These are phyloP conservation scores for Lymantria monacha DNA, from an alignment of 2,888 invertebrate genomes.

Conservation along the genomic window DNA sequence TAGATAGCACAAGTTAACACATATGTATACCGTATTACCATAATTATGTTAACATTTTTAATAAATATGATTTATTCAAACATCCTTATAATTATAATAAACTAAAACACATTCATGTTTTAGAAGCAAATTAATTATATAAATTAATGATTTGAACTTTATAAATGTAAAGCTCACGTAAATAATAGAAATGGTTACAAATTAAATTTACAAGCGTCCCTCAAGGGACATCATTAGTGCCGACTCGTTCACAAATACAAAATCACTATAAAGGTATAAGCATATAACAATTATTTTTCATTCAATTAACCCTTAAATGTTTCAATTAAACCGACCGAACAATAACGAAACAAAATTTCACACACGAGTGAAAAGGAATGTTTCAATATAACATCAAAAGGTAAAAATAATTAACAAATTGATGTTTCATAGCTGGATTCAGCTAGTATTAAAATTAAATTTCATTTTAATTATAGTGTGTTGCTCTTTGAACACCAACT, in stretches of 20 bases:
- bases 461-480: constrained; percentile 21
- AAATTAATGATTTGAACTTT: too few relatives aligned
- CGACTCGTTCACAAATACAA: background rate
- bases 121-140: too few relatives aligned
- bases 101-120: too few relatives aligned
- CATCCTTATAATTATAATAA: too few relatives aligned
- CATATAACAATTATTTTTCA: constrained; percentile 7
- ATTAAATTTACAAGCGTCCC: background rate
- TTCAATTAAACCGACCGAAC: constrained; percentile 10
- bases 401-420: constrained; percentile 24
- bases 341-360: constrained; percentile 14
- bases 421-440: constrained; percentile 12
- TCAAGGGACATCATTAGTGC: background rate
- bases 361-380: constrained; percentile 11
- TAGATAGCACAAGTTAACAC: too few relatives aligned
- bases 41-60: too few relatives aligned
- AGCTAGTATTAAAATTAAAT: constrained; percentile 13
- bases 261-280: background rate
- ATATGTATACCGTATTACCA: too few relatives aligned
- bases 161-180: too few relatives aligned
- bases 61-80: too few relatives aligned
- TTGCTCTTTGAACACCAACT: constrained; percentile 18
- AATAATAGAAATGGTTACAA: too few relatives aligned
- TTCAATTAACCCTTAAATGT: background rate
- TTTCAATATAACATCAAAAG: constrained; percentile 18